Base-by-base conservation (phyloP, 1,140 invertebrate species). In the Linepithema humile region DNA sequence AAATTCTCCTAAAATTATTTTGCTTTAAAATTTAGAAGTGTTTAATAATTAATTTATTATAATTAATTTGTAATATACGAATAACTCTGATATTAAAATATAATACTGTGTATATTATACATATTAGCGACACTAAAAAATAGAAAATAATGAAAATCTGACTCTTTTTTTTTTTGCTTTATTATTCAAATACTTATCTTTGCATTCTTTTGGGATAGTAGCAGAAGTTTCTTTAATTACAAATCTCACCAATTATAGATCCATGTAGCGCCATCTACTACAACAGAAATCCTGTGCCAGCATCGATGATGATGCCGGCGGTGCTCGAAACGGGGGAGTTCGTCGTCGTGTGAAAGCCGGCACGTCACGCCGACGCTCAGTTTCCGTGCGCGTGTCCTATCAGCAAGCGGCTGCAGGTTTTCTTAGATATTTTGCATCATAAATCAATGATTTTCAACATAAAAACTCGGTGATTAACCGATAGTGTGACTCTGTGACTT, bases 181-280 rank as follows among this genome's bases (percentile, higher is more conserved):
- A 5, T 17, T n/a, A 48, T n/a, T n/a, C n/a, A n/a, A n/a, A n/a
- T n/a, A n/a, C n/a, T n/a, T n/a, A 26, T 40, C 12, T n/a, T 12
- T n/a, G 0, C 45, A 5, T 48, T 48, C n/a, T 48, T 48, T n/a
- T n/a, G n/a, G n/a, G n/a, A n/a, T n/a, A n/a, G n/a, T n/a, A n/a
- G n/a, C n/a, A n/a, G n/a, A n/a, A n/a, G n/a, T n/a, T n/a, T n/a
- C n/a, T n/a, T n/a, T n/a, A n/a, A n/a, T n/a, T n/a, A n/a, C n/a
- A 45, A 45, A 45, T 45, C 43, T 35, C 35, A 1, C 40, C 55
- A 26, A 64, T 48, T 2, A n/a, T 57, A 7, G 3, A 26, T 55
- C 15, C 23, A 29, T 2, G 1, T 73, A 20, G 62, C 75, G 75
- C 75, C 75, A 78, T 78, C 75, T 78, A 3, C 10, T 29, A 15